Evolutionary conservation across 1,140 invertebrate genomes (phyloP), one percentile per base, ranked within the genome.

Genomic region (Aphaenogaster rudis): DNA sequence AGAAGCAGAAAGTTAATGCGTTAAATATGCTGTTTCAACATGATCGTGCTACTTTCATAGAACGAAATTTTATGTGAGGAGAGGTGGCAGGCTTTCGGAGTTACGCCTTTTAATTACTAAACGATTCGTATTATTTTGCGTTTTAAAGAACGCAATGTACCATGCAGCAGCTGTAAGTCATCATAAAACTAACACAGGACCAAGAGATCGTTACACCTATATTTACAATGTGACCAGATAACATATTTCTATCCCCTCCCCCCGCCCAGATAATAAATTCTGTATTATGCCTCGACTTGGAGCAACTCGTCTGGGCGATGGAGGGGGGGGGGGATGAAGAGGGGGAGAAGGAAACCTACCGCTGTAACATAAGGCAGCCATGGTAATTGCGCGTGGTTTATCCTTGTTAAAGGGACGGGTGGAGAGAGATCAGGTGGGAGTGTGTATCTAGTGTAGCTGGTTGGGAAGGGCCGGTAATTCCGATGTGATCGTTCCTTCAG

Each of bases 341-440:
- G 42, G 77, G 61, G 79, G 64, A 61, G 85, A 85, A 85, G 86
- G 88, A 88, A 91, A 92, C 93, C 71, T 94, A 94, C 94, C 94
- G 63, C 89, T 90, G 86, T 92, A 94, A 88, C 94, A 94, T 82
- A 93, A 90, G 90, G 93, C 87, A 90, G 94, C 94, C 94, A 95
- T 95, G 85, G 92, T 92, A 72, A 69, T 89, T 81, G 74, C 59
- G 81, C 54, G 77, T 33, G n/a, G 28, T 42, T 71, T 85, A 90
- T 84, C 64, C 64, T 88, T 74, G 76, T 90, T 86, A 45, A 54
- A 84, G 59, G 52, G 39, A 64, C 11, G 36, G n/a, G 21, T 48
- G 28, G 21, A 48, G 21, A 33, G 33, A 36, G 48, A 66, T 52
- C 33, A 54, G 33, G 21, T 82, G 39, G 45, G 54, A 85, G 54